Conservation (phyloP, 1,140 invertebrate species). For the Papilio xuthus region DNA sequence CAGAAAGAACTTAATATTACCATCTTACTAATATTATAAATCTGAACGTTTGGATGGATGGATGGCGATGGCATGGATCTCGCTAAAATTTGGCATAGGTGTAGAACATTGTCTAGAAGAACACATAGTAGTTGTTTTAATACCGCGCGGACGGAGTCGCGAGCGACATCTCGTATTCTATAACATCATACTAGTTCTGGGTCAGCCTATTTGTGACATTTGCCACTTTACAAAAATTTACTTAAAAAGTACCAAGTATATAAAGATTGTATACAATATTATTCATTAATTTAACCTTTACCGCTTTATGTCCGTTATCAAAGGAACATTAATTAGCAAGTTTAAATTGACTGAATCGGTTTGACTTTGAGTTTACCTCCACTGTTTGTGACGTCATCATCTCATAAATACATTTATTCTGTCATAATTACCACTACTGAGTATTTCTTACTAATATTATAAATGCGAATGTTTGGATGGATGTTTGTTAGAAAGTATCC, state of each 20-base stretch:
- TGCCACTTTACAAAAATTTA: neutral
- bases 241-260: neutral
- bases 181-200: no score
- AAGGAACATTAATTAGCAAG: slow-evolving; percentile 1
- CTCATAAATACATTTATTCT: neutral
- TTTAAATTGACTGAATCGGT: slow-evolving; percentile 20
- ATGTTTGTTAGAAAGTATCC: no score
- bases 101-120: no score
- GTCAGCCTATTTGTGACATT: neutral
- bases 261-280: neutral
- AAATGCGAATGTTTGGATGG: no score
- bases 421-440: neutral
- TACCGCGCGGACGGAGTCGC: no score
- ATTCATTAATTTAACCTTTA: neutral
- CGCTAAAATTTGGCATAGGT: no score
- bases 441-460: neutral
- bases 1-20: no score
- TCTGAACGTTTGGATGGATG: no score
- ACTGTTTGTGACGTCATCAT: neutral
- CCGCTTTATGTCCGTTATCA: neutral
- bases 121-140: no score
- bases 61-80: no score
- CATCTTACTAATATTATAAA: no score
- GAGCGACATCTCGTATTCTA: no score
- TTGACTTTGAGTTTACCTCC: slow-evolving; percentile 4